Base-by-base conservation (phyloP, 1,140 invertebrate species). In the Akabosia matsudoensis region DNA sequence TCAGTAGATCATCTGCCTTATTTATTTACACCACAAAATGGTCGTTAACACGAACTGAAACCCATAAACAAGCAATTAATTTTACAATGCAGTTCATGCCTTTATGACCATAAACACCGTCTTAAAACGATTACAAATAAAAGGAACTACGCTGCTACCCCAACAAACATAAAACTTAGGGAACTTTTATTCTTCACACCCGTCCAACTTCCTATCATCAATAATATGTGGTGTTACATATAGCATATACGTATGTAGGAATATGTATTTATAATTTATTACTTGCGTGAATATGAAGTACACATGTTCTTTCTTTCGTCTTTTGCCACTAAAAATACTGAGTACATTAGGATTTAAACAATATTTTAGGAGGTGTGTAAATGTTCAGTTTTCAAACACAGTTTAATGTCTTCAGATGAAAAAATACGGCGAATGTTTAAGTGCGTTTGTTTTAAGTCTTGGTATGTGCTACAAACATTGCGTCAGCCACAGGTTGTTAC, bases 11-110 rank as follows among this genome's bases (percentile, higher is more conserved):
- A 45, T 45, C 37, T 45, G 37, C 37, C 7, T 45, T 56, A 56
- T 22, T 13, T 56, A 22, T 56, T 22, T 22, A 56, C 3, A 22
- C 10, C 54, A 56, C 54, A 16, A 56, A 56, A 56, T 56, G 54
- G 54, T 56, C 24, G 10, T 56, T n/a, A 56, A 67, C 61, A 10
- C 31, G 31, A 28, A 67, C 28, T 10, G 10, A 67, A 10, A 61
- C 54, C 24, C 31, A 67, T 67, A 67, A 67, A 67, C 61, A 67
- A 67, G 61, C 61, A 67, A 67, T 67, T 67, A 67, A 67, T 67
- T 67, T 67, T 67, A 67, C 28, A 31, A 61, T 28, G n/a, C 61
- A 7, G 13, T 67, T 67, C 61, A 4, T n/a, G 4, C 61, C 28
- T n/a, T 30, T 13, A 10, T 56, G 54, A 10, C 37, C 37, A 45